Percentiles rank a stretch among this genome's conserved stretches.
Conservation (phyloP, 2,797 vertebrate species). For the Urocyon cinereoargenteus region DNA sequence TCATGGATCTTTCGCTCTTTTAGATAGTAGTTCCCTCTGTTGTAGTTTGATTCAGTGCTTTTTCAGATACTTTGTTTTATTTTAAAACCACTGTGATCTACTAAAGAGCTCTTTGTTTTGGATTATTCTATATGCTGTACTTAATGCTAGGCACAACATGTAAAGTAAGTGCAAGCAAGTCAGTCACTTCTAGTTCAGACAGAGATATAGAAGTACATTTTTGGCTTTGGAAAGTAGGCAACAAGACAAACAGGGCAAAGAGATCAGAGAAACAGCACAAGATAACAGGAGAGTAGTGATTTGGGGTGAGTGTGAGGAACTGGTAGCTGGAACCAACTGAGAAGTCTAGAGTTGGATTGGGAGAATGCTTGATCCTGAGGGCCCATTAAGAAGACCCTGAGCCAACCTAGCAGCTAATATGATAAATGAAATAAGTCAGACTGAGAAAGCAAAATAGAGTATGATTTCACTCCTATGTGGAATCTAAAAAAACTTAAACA, state of each 20-base stretch:
- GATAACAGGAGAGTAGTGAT: neutral
- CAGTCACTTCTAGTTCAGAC: neutral
- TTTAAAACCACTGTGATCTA: neutral
- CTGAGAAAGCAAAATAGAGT: neutral
- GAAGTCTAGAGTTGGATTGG: neutral
- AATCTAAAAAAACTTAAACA: neutral
- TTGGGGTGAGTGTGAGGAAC: neutral
- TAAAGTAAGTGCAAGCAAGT: neutral
- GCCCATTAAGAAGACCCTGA: neutral
- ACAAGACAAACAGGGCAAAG: neutral
- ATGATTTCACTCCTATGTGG: neutral
- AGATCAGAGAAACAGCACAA: neutral
- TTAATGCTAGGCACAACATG: neutral
- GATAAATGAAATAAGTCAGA: neutral
- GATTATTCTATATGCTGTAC: neutral
- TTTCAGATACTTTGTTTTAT: neutral
- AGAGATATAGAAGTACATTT: neutral
- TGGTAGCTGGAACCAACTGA: neutral
- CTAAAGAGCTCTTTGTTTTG: constrained; percentile 33
- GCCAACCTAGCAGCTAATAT: neutral
- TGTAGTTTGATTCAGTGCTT: neutral
- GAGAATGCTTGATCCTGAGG: neutral
- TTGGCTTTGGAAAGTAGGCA: neutral
- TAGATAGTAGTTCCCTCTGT: neutral
- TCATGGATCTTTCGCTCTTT: neutral